Evolutionary conservation across 2,113 vertebrate species (phyloP).

Genomic region (Paedocypris sp.): DNA sequence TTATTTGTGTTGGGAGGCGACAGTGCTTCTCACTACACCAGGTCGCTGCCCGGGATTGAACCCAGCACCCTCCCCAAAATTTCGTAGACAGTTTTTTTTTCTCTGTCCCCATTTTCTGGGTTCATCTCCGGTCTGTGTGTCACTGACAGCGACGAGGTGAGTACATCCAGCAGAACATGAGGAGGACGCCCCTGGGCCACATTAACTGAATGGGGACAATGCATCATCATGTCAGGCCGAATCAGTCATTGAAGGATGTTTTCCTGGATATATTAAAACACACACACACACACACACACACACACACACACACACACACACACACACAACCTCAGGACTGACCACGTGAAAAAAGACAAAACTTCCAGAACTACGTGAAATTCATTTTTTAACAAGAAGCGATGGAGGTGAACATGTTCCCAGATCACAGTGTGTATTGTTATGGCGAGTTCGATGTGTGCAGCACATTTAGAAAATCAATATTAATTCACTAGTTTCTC

Average conservation of each 20-base stretch:
- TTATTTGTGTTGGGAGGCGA: too few species aligned
- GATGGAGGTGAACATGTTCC: too few species aligned
- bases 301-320: too few species aligned
- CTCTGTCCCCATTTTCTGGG: not conserved
- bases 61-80: too few species aligned
- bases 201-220: conserved; percentile 54
- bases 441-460: too few species aligned
- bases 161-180: not conserved
- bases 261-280: not conserved
- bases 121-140: conserved; percentile 2
- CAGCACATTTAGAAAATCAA: too few species aligned
- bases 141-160: not conserved
- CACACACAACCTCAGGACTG: not conserved
- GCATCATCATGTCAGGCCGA: conserved; percentile 51
- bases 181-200: conserved; percentile 16
- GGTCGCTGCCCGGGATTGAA: too few species aligned
- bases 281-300: not conserved
- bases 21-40: too few species aligned
- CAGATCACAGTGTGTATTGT: too few species aligned
- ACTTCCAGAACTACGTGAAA: not conserved
- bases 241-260: conserved; percentile 42
- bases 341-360: not conserved
- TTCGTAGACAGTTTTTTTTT: too few species aligned
- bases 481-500: too few species aligned
- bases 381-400: not conserved